Conservation (phyloP, 1,140 invertebrate genomes). For the Megalopta genalis region DNA sequence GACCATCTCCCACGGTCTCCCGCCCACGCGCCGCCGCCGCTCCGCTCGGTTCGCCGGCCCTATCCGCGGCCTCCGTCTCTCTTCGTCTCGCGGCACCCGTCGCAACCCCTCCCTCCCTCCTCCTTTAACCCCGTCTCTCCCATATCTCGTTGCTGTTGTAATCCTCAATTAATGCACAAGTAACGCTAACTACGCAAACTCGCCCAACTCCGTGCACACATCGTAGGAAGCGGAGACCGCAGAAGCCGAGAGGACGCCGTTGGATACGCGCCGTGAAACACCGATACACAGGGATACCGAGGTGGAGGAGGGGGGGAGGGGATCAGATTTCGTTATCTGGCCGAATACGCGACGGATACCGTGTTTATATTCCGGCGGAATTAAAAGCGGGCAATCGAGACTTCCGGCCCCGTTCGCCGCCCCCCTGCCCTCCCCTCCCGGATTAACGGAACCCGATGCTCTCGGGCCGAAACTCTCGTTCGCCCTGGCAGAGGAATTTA, state of each 20-base stretch:
- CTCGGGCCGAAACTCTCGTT: no score
- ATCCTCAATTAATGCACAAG: slow-evolving; percentile 71
- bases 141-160: slow-evolving; percentile 65
- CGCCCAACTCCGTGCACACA: slow-evolving; percentile 60
- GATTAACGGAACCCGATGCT: no score
- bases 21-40: background rate
- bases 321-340: slow-evolving; percentile 51
- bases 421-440: no score
- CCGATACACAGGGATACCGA: slow-evolving; percentile 25
- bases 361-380: slow-evolving; percentile 34
- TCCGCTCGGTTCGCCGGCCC: background rate
- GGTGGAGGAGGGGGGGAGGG: no score
- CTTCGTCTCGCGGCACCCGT: background rate
- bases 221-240: slow-evolving; percentile 38
- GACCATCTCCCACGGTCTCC: slow-evolving; percentile 51
- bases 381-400: slow-evolving; percentile 18
- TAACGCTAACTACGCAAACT: slow-evolving; percentile 68
- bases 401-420: no score
- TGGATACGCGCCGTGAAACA: slow-evolving; percentile 39
- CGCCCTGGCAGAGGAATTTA: no score
- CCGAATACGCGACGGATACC: slow-evolving; percentile 7
- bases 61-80: background rate
- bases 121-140: background rate
- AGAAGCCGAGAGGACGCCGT: slow-evolving; percentile 42
- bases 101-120: no score